Conservation (phyloP, 2,797 vertebrate genomes). For the Moxostoma hubbsi region DNA sequence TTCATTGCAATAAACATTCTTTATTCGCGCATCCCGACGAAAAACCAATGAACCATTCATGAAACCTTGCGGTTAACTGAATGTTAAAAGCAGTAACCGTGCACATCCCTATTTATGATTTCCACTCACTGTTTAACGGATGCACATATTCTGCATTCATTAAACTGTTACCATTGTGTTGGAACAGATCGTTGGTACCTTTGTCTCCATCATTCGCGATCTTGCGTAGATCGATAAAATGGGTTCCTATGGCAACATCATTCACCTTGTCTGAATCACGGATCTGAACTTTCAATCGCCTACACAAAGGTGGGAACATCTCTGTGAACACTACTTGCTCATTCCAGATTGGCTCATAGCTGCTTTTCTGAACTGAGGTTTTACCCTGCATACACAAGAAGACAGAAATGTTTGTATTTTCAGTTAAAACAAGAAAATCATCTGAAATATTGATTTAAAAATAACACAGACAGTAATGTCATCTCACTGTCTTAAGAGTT, state of each 20-base stretch:
- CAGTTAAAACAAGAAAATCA: too few relatives aligned
- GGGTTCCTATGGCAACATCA: constrained; percentile 95
- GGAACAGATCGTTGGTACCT: constrained; percentile 74
- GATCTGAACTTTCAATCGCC: constrained; percentile 93
- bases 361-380: constrained; percentile 93
- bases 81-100: too few relatives aligned
- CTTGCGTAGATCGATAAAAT: constrained; percentile 92
- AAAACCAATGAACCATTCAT: too few relatives aligned
- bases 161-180: neutral
- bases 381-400: constrained; percentile 82
- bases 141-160: neutral
- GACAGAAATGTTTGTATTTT: neutral
- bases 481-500: too few relatives aligned
- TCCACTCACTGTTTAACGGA: neutral
- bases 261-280: constrained; percentile 97
- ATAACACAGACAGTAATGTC: too few relatives aligned
- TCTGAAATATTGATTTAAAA: too few relatives aligned
- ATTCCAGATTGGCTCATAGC: constrained; percentile 96
- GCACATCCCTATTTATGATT: too few relatives aligned
- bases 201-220: constrained; percentile 96
- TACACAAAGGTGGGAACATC: constrained; percentile 96
- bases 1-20: too few relatives aligned
- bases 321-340: constrained; percentile 95
- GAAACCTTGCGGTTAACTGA: too few relatives aligned
- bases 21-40: too few relatives aligned